Conservation (phyloP, 2,888 invertebrate species). For the Hecatera dysodea region DNA sequence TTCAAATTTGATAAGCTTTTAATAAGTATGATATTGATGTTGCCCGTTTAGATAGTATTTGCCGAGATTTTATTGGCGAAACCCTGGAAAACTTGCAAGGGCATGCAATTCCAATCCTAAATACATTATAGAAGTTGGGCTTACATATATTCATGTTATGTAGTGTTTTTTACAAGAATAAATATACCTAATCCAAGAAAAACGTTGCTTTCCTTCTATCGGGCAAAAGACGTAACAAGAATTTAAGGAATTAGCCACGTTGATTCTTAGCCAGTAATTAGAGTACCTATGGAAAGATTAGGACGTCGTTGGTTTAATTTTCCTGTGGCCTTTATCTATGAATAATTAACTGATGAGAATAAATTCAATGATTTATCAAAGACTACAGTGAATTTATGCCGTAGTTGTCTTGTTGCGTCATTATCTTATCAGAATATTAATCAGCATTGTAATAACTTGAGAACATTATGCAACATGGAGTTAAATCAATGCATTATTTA, state of each 20-base stretch:
- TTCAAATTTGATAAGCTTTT: conserved; percentile 7
- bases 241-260: background rate
- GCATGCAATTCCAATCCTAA: background rate
- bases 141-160: too few relatives aligned
- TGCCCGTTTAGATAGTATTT: background rate
- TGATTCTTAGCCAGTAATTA: background rate
- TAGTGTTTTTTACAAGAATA: too few relatives aligned
- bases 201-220: background rate
- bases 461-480: conserved; percentile 1
- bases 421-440: conserved; percentile 28
- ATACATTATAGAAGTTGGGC: too few relatives aligned
- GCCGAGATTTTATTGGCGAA: background rate
- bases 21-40: background rate
- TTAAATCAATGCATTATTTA: conserved; percentile 21
- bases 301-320: conserved; percentile 1
- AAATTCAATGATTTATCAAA: background rate
- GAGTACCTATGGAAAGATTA: background rate
- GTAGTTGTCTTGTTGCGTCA: conserved; percentile 9
- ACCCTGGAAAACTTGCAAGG: too few relatives aligned
- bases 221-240: background rate
- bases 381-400: conserved; percentile 10
- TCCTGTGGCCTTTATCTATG: conserved; percentile 20
- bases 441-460: conserved; percentile 12
- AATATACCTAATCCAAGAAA: background rate
- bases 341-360: conserved; percentile 5